phyloP scores from a whole-genome alignment of 2,888 invertebrate genomes.

The Heliconius ismenius region DNA sequence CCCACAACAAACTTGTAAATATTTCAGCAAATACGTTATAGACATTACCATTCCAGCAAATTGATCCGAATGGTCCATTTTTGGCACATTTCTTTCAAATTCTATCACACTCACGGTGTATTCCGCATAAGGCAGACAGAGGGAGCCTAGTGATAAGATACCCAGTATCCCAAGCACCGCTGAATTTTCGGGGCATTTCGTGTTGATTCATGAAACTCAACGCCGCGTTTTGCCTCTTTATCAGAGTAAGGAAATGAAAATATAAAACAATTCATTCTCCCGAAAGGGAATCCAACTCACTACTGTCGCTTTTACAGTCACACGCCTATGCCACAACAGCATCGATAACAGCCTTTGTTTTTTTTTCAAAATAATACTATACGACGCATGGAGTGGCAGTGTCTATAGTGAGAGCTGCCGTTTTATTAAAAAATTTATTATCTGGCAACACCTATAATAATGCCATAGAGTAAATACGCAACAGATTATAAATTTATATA shows the following conservation, averaged over 20 bases:
- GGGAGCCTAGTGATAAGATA: background rate
- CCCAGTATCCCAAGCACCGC: background rate
- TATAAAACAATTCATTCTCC: background rate
- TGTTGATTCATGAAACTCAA: background rate
- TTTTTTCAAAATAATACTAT: slow-evolving; percentile 64
- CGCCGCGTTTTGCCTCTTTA: background rate
- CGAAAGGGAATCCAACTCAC: background rate
- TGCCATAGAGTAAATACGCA: slow-evolving; percentile 31
- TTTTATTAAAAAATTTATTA: slow-evolving; percentile 18
- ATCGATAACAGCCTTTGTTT: background rate
- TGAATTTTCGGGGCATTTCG: background rate
- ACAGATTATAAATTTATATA: slow-evolving; percentile 27
- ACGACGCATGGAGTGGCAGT: slow-evolving; percentile 51
- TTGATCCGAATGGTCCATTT: slow-evolving; percentile 69
- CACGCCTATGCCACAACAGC: background rate
- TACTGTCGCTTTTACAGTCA: background rate
- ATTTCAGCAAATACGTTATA: slow-evolving; percentile 47
- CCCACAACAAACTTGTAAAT: slow-evolving; percentile 52
- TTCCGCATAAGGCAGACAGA: background rate
- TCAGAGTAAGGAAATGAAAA: background rate
- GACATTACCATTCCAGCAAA: slow-evolving; percentile 58
- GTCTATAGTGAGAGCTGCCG: slow-evolving; percentile 38
- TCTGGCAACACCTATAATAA: slow-evolving; percentile 21
- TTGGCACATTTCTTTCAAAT: slow-evolving; percentile 73
- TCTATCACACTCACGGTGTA: slow-evolving; percentile 34